These are phyloP conservation scores for Cygnus olor DNA, from an alignment of 2,797 vertebrate species.

Conservation along the genomic window DNA sequence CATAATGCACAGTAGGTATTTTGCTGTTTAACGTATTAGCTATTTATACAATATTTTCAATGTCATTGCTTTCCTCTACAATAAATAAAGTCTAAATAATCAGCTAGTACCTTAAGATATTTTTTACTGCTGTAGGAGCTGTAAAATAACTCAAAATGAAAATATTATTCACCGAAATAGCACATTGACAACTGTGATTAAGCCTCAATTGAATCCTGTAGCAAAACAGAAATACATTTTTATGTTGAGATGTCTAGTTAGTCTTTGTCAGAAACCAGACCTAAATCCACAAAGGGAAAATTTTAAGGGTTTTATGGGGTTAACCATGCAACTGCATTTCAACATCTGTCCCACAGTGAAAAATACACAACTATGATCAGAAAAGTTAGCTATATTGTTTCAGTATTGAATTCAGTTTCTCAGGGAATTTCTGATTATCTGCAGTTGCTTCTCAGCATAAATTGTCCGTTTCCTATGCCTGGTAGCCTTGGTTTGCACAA, in stretches of 20 bases:
- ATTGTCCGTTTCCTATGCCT: accelerated
- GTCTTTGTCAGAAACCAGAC: constrained; percentile 29
- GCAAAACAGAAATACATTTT: constrained; percentile 64
- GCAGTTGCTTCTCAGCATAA: background rate
- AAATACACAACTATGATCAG: background rate
- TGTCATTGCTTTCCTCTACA: constrained; percentile 63
- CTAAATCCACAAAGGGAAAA: constrained; percentile 8
- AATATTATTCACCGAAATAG: constrained; percentile 61
- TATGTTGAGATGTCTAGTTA: constrained; percentile 39
- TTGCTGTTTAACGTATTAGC: constrained; percentile 60
- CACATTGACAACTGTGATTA: constrained; percentile 69
- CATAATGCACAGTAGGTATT: constrained; percentile 59
- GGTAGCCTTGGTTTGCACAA: background rate
- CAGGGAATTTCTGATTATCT: background rate
- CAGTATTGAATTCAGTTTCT: background rate
- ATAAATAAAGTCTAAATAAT: constrained; percentile 66
- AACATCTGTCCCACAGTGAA: background rate
- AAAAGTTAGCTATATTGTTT: background rate
- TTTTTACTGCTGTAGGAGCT: constrained; percentile 60
- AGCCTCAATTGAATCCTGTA: constrained; percentile 55
- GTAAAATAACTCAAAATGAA: constrained; percentile 64
- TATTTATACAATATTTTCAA: constrained; percentile 74
- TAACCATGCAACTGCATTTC: background rate
- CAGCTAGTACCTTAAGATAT: constrained; percentile 44
- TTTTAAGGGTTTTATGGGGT: constrained; percentile 17